Evolutionary conservation across 2,113 vertebrate genomes (phyloP), one percentile per base, ranked within the genome.

Genomic region (Zeus faber): DNA sequence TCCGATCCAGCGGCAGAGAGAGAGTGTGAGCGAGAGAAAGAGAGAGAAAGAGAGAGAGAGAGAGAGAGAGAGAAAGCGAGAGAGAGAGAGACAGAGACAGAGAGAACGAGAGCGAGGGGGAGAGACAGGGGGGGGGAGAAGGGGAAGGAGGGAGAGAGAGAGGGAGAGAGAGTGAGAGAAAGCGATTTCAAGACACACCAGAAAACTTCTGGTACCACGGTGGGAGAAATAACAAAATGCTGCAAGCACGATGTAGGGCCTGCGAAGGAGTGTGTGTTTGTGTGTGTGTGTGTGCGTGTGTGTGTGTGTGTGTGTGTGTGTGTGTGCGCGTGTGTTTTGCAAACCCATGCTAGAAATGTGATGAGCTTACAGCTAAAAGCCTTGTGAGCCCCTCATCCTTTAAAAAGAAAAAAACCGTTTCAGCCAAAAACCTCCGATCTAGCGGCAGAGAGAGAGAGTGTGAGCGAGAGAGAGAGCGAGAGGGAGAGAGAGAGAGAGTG

Each of bases 351-450:
- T 66, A 64, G 69, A 75, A 79, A 76, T 67, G 65, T 79, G 70
- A 83, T 73, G 75, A 80, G 66, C 75, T 80, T 73, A 75, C 57
- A n/a, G 60, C 70, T 72, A 66, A 82, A 75, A 72, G 65, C 58
- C 64, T 49, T 24, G 49, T 37, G 72, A 79, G 73, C 49, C 48
- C 67, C 67, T 77, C 75, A 77, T 70, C 68, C 55, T n/a, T n/a
- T n/a, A n/a, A 65, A 54, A 16, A 17, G 29, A 17, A 41, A 18
- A 59, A 76, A 73, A 67, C 63, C 51, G 49, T 67, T 58, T 67
- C 67, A 77, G 70, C 56, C 63, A 76, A 75, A n/a, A 77, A 62
- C 65, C 53, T 70, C 62, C 62, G 59, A 80, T 81, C 62, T 45
- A 54, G 27, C 53, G 29, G 37, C 63, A 65, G n/a, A n/a, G n/a